Base-by-base conservation (phyloP, 2,113 vertebrate genomes). In the Myocastor coypus region DNA sequence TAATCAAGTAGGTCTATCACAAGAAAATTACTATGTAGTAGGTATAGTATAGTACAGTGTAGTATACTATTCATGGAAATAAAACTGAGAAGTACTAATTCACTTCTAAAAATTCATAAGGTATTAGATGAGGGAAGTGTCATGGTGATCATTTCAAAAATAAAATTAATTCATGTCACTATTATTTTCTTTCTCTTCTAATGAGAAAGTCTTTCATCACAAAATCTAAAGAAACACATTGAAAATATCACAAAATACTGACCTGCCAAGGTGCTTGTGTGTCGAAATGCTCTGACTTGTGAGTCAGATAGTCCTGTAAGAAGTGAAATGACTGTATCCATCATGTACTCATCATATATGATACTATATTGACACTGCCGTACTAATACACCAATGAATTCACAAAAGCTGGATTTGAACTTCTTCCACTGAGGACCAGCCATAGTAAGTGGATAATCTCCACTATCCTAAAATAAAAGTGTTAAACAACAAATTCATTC, bases 341-440 rank as follows among this genome's bases (percentile, higher is more conserved):
- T 99, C 99, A 99, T 99, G 97, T 99, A 99, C 64, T 99, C 99
- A 98, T 99, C 99, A 97, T 99, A 99, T 98, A 99, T 99, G 98
- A 99, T 99, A 98, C 99, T 99, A 97, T 99, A 99, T 68, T 99
- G 99, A 98, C 99, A 99, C 83, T 99, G 99, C 93, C 99, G 99
- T 95, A 99, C 99, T 59, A 99, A 98, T 28, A 99, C 99, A 0
- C 99, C 98, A 97, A 99, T 99, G 98, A 99, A 99, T 99, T 99
- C 99, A 98, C 99, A 99, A 98, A 99, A 99, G 97, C 99, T 99
- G 96, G 99, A 99, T 95, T 99, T 99, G 98, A 99, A 99, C 98
- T 99, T 99, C 98, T 99, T 99, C 99, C 99, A 99, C 97, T 99
- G 99, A 57, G 99, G 99, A 96, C 99, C 99, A n/a, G 99, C 99